Base-by-base conservation (phyloP, 1,140 invertebrate genomes). In the Kradibia gibbosae region DNA sequence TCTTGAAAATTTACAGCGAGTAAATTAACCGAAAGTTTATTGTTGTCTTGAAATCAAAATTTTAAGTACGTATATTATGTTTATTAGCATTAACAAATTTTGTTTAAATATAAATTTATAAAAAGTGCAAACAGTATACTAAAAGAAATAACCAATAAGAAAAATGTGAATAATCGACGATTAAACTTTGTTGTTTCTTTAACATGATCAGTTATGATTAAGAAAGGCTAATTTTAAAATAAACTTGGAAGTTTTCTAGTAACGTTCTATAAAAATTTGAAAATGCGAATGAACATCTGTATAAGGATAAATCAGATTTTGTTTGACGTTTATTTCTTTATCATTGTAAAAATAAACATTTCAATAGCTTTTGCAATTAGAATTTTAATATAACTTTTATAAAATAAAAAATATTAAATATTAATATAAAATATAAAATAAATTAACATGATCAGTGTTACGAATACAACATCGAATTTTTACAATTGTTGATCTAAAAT, bases 171-270 rank as follows among this genome's bases (percentile, higher is more conserved):
- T 10, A 45, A 67, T 78, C 76, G n/a, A 25, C 36, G 42, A 50
- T 65, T 78, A 42, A 70, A 78, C 62, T 53, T 78, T 34, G 65
- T 13, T 78, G 48, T 13, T 17, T 28, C 36, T 28, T 13, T 39
- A 7, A 48, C 13, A n/a, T 13, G 39, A 48, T 72, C 42, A 4
- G 3, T 31, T 15, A 10, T 39, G 76, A 70, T 42, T 53, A 53
- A 36, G 65, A 25, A 20, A 65, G 10, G 17, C 60, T 34, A n/a
- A 39, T 62, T 48, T 77, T 77, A n/a, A 70, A 70, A 70, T 45
- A 53, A 78, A 78, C 62, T n/a, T 55, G 76, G 76, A 78, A 78
- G 50, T 78, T 78, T 78, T 62, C 45, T 36, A 50, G 28, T 45
- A 78, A n/a, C 13, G 55, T 60, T 39, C 36, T 76, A 28, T 25